Base-by-base conservation (phyloP, 2,888 invertebrate species). In the Cylloceria caligata region DNA sequence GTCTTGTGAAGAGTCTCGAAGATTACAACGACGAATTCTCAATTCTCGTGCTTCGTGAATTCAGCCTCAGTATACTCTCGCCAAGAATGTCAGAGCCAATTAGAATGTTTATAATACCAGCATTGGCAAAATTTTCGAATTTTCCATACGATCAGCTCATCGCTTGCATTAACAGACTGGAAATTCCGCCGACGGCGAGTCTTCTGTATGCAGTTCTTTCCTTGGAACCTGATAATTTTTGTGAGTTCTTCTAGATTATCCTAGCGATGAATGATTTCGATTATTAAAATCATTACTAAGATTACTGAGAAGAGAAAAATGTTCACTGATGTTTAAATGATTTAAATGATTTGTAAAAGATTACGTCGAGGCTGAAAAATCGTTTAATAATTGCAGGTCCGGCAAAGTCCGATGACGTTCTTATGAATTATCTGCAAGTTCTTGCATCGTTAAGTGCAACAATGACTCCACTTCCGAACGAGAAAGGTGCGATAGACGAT, bases 51-150 rank as follows among this genome's bases (percentile, higher is more conserved):
- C 87, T 94, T 52, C 92, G 92, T 7, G 94, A 95, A 88, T 96
- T 97, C 87, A 94, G 95, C 39, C 93, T 94, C 60, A 94, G 95
- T 81, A 96, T 97, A 88, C 93, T 97, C 13, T 95, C 95, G 81
- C 94, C 95, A 67, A 94, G 94, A 4, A 94, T 96, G 86, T 95
- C 95, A 0, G 95, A 96, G 84, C 94, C 96, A 1, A 94, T 97
- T 13, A 95, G 95, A 85, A 94, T 95, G 92, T 96, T 94, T 86
- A 92, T 97, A 42, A 93, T 97, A 85, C 97, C 97, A 13, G 95
- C 95, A 6, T 91, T 97, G 79, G 94, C 95, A 1, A 91, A 91
- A 42, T 91, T 92, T 36, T 81, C 88, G 45, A 90, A 92, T 60
- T 94, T 94, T 82, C 94, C 94, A 0, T 94, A 93, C 81, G 90